Conservation (phyloP, 2,888 invertebrate genomes). For the Megaustenia siamemsis region DNA sequence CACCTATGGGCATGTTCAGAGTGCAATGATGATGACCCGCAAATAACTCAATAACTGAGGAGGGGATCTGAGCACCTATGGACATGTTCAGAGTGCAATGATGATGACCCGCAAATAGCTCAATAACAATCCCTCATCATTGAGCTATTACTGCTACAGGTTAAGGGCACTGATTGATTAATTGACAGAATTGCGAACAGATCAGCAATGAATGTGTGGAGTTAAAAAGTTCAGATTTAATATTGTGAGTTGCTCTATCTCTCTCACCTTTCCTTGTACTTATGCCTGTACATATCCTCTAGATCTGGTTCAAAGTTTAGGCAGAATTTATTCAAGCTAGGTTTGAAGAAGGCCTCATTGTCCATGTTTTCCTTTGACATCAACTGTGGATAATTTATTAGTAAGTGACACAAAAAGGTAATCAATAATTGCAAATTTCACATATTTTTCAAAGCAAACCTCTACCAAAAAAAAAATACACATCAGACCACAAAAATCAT, state of each 20-base stretch:
- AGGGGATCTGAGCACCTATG: no score
- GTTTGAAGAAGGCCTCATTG: constrained; percentile 46
- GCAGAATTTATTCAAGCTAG: constrained; percentile 40
- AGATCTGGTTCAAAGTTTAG: constrained; percentile 49
- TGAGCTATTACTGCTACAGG: no score
- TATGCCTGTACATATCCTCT: constrained; percentile 48
- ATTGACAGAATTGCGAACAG: no score
- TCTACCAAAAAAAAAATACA: not conserved
- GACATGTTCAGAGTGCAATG: no score
- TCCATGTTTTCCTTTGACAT: constrained; percentile 35
- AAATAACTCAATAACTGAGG: no score
- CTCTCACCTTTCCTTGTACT: constrained; percentile 46
- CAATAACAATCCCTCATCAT: no score
- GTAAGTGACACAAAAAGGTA: not conserved
- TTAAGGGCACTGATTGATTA: no score
- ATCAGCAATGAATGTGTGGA: no score
- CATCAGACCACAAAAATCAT: no score
- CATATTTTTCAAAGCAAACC: not conserved
- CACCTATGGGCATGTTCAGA: no score
- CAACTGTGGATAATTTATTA: constrained; percentile 19
- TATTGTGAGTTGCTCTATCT: not conserved
- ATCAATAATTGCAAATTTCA: not conserved
- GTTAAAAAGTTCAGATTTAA: not conserved
- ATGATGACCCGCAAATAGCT: no score
- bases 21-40: no score